Conservation (phyloP, 2,888 invertebrate species). For the Leptodirus hochenwartii region DNA sequence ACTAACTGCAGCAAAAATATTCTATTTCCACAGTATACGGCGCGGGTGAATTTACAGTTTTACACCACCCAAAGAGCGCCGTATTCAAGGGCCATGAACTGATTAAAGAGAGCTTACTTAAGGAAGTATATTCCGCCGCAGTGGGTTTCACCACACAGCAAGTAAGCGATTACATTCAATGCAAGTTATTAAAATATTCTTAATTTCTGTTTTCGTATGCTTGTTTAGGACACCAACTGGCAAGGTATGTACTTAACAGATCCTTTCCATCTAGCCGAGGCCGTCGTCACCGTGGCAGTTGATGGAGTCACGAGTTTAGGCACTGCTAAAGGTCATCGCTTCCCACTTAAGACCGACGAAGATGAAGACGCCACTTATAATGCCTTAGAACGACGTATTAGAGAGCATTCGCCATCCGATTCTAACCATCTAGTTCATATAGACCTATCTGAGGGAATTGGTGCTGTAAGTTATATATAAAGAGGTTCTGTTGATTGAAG, state of each 20-base stretch:
- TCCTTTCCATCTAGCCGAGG: slow-evolving; percentile 58
- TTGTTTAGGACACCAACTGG: slow-evolving; percentile 43
- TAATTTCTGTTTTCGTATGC: slow-evolving; percentile 3
- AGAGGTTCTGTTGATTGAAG: background rate
- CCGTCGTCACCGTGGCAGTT: slow-evolving; percentile 46
- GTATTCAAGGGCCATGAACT: slow-evolving; percentile 46
- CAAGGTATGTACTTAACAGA: slow-evolving; percentile 44
- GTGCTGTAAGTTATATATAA: slow-evolving; percentile 35
- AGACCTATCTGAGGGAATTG: slow-evolving; percentile 39
- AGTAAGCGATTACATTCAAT: slow-evolving; percentile 31
- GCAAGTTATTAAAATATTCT: no score
- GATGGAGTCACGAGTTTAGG: slow-evolving; percentile 45
- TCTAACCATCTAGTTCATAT: slow-evolving; percentile 43
- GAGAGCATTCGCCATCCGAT: slow-evolving; percentile 39
- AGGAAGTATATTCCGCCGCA: slow-evolving; percentile 52
- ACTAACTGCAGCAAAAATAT: no score
- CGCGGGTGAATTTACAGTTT: slow-evolving; percentile 44
- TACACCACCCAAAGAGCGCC: slow-evolving; percentile 49
- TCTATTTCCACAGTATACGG: slow-evolving; percentile 9
- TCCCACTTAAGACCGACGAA: slow-evolving; percentile 39
- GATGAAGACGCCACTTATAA: slow-evolving; percentile 42
- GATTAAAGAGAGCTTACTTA: slow-evolving; percentile 41
- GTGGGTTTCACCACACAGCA: slow-evolving; percentile 56
- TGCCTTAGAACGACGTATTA: slow-evolving; percentile 36
- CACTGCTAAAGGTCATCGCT: slow-evolving; percentile 33